Percentiles rank a stretch among this genome's conserved stretches.
These are phyloP conservation scores for Saxicola maurus DNA, from an alignment of 2,797 vertebrate genomes.

Conservation along the genomic window DNA sequence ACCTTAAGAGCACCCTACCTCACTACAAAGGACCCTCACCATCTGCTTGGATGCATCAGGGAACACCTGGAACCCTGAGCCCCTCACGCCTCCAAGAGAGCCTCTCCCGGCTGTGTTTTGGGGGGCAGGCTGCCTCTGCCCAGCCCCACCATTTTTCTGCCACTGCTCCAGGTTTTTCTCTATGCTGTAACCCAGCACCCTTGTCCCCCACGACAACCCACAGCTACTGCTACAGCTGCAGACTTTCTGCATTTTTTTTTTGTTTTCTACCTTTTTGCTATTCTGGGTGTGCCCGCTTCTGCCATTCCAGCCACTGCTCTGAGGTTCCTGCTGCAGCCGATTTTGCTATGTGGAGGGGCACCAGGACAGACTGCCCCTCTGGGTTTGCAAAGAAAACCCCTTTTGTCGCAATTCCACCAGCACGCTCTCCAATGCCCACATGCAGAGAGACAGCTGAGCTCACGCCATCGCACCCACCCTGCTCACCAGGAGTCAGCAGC, in stretches of 20 bases:
- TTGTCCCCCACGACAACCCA: rapidly evolving
- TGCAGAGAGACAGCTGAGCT: rapidly evolving
- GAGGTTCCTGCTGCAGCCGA: background rate
- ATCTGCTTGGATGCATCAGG: rapidly evolving
- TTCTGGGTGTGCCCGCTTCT: rapidly evolving
- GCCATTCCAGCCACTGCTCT: background rate
- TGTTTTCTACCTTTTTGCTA: background rate
- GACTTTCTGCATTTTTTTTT: background rate
- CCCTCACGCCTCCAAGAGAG: rapidly evolving
- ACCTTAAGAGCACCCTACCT: background rate
- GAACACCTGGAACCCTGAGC: background rate
- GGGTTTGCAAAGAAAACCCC: background rate
- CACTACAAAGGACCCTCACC: background rate
- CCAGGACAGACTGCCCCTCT: rapidly evolving
- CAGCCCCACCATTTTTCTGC: rapidly evolving
- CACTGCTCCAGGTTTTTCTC: no score
- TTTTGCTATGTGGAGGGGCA: background rate
- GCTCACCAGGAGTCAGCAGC: rapidly evolving
- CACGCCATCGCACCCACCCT: rapidly evolving
- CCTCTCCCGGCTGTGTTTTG: background rate
- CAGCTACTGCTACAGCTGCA: no score
- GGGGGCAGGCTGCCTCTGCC: rapidly evolving
- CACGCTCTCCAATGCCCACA: rapidly evolving
- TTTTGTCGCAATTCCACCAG: rapidly evolving
- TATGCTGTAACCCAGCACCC: background rate